phyloP scores from a whole-genome alignment of 2,888 invertebrate species.

The Pyrocoelia pectoralis region DNA sequence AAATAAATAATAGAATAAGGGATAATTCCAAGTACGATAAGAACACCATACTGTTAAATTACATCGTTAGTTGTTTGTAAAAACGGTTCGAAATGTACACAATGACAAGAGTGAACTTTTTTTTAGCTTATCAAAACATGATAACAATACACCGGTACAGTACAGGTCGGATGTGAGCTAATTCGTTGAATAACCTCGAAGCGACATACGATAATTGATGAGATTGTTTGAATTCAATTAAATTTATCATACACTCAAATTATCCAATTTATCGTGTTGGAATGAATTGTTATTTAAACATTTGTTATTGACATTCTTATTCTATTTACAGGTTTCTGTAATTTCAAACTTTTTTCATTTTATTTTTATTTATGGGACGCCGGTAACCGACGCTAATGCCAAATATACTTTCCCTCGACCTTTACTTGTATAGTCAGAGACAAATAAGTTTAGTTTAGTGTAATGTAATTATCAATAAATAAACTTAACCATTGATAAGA shows the following conservation, averaged over 20 bases:
- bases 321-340: background rate
- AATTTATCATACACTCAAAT: slow-evolving; percentile 33
- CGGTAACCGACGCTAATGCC: too few species aligned
- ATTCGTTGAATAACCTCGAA: slow-evolving; percentile 16
- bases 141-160: slow-evolving; percentile 29
- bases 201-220: slow-evolving; percentile 16
- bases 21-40: slow-evolving; percentile 15
- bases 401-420: too few species aligned
- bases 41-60: slow-evolving; percentile 28
- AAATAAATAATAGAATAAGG: slow-evolving; percentile 20
- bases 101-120: slow-evolving; percentile 13
- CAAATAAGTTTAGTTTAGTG: too few species aligned
- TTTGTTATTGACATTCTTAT: slow-evolving; percentile 2
- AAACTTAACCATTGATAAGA: too few species aligned
- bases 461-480: too few species aligned
- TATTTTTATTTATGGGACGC: too few species aligned
- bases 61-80: slow-evolving; percentile 21
- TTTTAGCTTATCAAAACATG: slow-evolving; percentile 28
- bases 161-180: background rate
- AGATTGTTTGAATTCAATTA: slow-evolving; percentile 29
- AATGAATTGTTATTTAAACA: slow-evolving; percentile 45
- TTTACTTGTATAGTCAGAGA: too few species aligned
- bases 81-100: slow-evolving; percentile 6
- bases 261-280: slow-evolving; percentile 56
- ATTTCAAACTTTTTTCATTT: background rate